Base-by-base conservation (phyloP, 2,113 vertebrate genomes). In the Geothlypis trichas region DNA sequence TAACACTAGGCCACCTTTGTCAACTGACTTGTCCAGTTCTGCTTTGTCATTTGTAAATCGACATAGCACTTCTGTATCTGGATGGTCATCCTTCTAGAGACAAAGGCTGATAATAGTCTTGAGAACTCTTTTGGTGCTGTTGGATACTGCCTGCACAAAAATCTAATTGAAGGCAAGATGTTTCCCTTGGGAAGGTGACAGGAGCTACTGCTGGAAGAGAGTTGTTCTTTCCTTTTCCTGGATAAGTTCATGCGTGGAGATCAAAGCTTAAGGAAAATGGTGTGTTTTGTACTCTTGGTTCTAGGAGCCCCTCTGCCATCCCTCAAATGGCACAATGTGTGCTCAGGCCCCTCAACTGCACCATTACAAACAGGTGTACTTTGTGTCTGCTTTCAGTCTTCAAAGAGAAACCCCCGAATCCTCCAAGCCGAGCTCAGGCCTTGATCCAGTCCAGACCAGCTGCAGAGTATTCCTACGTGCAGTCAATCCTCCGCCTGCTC, bases 361-460 rank as follows among this genome's bases (percentile, higher is more conserved):
- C 19, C 66, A 30, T 58, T 65, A 89, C 37, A 84, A 82, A 91
- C n/a, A 47, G 13, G 5, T 86, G 33, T 83, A 42, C 44, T 94
- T 84, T 97, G 49, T 97, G 27, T 95, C 88, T 95, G 46, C 62
- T 96, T 97, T 88, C 91, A 99, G 99, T 99, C 13, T 99, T 99
- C 96, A 98, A 98, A 97, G 99, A 99, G 87, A 98, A 97, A 94
- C 99, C 99, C 8, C 97, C 77, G 1, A 33, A 98, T 65, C 98
- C 99, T 27, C 99, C 99, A 0, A 98, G 98, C 57, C 98, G 96
- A 95, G 98, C 99, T 37, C 99, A 99, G 95, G 98, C 98, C 55
- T 96, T 97, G 47, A 98, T 98, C 87, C 98, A 98, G 80, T 98
- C 93, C 39, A 94, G 97, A 82, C 71, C 94, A 0, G 15, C 90